Evolutionary conservation across 2,113 vertebrate species (phyloP).

Genomic region (Cricetomys ansorgei): DNA sequence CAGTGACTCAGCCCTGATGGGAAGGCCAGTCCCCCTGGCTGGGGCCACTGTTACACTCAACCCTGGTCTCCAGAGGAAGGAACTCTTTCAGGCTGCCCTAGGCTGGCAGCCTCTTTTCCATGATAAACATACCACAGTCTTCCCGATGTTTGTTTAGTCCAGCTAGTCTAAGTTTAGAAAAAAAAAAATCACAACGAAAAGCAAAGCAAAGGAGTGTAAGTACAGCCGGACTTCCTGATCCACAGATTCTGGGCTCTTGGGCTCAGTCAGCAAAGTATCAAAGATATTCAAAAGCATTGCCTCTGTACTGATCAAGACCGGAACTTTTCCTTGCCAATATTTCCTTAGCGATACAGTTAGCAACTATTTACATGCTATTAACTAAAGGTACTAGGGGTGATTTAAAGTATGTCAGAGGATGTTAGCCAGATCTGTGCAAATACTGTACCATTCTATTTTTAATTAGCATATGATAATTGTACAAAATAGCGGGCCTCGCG

Average conservation of each 20-base stretch:
- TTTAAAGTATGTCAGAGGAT: not conserved
- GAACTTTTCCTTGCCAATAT: not conserved
- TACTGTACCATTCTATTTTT: not conserved
- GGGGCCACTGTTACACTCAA: not conserved
- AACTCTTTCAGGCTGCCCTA: not conserved
- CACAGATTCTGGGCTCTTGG: not conserved
- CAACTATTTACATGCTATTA: not conserved
- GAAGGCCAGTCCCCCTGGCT: conserved; percentile 13
- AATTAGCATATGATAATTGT: not conserved
- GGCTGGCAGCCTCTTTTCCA: not conserved
- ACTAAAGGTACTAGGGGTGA: not conserved
- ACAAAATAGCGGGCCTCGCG: not conserved
- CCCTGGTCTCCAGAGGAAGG: not conserved
- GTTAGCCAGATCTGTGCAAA: not conserved
- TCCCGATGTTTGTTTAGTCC: not conserved
- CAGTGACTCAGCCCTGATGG: conserved; percentile 61
- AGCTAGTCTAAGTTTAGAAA: no score
- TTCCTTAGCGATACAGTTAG: not conserved
- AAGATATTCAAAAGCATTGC: not conserved
- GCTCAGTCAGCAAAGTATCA: not conserved
- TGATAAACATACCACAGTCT: not conserved
- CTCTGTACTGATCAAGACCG: not conserved
- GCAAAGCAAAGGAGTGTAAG: not conserved
- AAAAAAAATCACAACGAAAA: not conserved
- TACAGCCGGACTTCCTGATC: not conserved